Evolutionary conservation across 2,888 invertebrate genomes (phyloP).

Genomic region (Sarcophaga caerulescens): DNA sequence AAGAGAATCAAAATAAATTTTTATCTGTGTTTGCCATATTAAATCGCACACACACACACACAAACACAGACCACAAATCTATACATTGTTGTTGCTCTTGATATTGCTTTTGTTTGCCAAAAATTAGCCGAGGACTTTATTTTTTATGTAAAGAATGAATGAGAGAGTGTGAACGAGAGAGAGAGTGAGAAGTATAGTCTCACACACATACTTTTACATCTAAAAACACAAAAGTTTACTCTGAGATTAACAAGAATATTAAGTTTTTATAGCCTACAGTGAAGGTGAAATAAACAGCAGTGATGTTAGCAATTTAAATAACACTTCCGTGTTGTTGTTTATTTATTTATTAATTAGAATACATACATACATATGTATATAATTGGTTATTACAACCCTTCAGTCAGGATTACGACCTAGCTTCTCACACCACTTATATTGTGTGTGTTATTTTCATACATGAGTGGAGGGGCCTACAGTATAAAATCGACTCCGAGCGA

Average conservation of each 20-base stretch:
- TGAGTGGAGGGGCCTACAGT: too few species aligned
- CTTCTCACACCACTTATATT: too few species aligned
- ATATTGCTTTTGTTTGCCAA: slow-evolving; percentile 51
- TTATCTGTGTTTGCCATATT: slow-evolving; percentile 48
- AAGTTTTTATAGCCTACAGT: slow-evolving; percentile 25
- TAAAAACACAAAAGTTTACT: too few species aligned
- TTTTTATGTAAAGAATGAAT: not conserved
- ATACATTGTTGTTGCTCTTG: slow-evolving; percentile 19
- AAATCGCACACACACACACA: slow-evolving; percentile 25
- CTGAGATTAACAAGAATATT: too few species aligned
- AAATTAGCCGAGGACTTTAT: slow-evolving; percentile 58
- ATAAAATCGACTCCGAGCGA: too few species aligned
- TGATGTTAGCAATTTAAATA: not conserved
- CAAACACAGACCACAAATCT: slow-evolving; percentile 52
- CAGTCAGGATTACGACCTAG: too few species aligned
- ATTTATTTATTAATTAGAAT: too few species aligned
- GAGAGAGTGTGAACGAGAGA: not conserved
- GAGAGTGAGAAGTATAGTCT: not conserved
- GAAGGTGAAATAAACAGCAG: slow-evolving; percentile 13
- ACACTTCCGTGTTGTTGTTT: not conserved
- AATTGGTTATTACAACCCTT: too few species aligned
- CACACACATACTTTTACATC: not conserved
- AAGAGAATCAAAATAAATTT: slow-evolving; percentile 44
- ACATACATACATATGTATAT: too few species aligned
- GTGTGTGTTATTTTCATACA: too few species aligned